Base-by-base conservation (phyloP, 2,113 vertebrate genomes). In the Actenoides hombroni region DNA sequence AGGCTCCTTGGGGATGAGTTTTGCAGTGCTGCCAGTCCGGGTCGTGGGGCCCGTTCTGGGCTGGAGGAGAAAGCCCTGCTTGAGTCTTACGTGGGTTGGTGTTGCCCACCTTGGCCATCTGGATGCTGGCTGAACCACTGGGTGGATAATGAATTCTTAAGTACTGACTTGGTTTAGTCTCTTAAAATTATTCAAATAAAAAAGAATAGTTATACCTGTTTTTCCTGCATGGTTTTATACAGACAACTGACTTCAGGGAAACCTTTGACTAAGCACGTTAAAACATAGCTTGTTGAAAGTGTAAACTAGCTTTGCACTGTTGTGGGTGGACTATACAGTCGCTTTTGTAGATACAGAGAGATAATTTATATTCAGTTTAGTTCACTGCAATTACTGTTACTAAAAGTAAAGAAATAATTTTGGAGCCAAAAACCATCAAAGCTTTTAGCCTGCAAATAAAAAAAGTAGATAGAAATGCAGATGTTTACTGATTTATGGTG, bases 111-210 rank as follows among this genome's bases (percentile, higher is more conserved):
- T 5, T 69, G 24, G 31, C 60, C 20, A 3, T 26, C 7, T 24
- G 60, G 69, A 25, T 85, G 42, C 51, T 81, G 73, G 39, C 42
- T 88, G 39, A 94, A 40, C 26, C n/a, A 29, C 56, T 73, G 1
- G 9, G 16, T 74, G 48, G 75, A 31, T 76, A 73, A 67, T 31
- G 56, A 77, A 59, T 76, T 92, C 79, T 83, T 31, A 85, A 88
- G 26, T 57, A 83, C n/a, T 61, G 28, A 48, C 40, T 91, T 86
- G 33, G n/a, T 96, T 77, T 86, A 75, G 33, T 75, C 39, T 84
- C 16, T 53, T 82, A 63, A 83, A 90, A 44, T 64, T 29, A 91
- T 91, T 95, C 94, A 64, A 90, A 94, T 91, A 49, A 54, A 89
- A 59, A 86, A 75, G 16, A 59, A 91, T 10, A 78, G 83, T 68